These are phyloP conservation scores for Ephydatia muelleri DNA, from an alignment of 37 sponge, comb jelly and placozoan genomes.

Conservation along the genomic window DNA sequence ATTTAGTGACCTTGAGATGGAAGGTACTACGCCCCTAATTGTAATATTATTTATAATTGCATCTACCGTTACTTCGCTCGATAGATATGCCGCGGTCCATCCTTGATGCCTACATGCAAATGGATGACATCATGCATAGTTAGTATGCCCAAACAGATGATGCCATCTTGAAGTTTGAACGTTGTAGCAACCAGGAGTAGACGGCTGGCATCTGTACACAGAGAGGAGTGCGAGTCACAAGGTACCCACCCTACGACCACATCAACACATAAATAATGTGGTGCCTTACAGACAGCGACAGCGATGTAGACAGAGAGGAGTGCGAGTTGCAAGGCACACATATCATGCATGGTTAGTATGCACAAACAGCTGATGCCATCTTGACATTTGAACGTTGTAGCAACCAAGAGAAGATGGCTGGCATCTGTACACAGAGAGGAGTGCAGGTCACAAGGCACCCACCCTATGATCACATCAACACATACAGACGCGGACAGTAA, in stretches of 20 bases:
- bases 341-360: not conserved
- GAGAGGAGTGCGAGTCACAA: not conserved
- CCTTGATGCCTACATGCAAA: not conserved
- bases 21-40: not conserved
- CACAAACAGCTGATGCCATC: not conserved
- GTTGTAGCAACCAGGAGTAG: not conserved
- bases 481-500: not conserved
- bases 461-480: not conserved
- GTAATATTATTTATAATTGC: not conserved
- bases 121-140: not conserved
- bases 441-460: not conserved
- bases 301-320: not conserved
- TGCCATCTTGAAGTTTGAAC: not conserved
- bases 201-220: not conserved
- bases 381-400: not conserved
- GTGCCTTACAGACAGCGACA: not conserved
- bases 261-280: not conserved
- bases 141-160: not conserved
- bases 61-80: not conserved
- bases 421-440: not conserved
- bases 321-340: not conserved
- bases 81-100: not conserved
- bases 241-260: not conserved
- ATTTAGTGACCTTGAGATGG: constrained; percentile 1
- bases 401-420: not conserved